A percentile compares a stretch with the other conserved stretches of the same genome.
phyloP scores from a whole-genome alignment of 2,113 vertebrate genomes.

The Sebastes fasciatus region DNA sequence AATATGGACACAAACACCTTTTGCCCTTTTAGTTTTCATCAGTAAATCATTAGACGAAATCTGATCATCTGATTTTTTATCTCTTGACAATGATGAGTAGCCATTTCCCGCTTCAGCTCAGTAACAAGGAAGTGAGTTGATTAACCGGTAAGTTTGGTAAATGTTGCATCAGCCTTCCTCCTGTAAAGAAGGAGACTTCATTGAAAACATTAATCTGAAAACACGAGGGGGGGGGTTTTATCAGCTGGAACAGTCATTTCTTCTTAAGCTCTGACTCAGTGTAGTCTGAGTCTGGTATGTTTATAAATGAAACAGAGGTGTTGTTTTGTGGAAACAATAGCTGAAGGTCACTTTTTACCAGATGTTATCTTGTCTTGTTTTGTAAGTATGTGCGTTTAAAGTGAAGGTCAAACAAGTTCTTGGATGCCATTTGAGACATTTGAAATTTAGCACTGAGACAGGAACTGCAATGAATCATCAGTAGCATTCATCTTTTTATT shows the following conservation, averaged over 20 bases:
- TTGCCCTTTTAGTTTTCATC: neutral
- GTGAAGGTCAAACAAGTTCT: constrained; percentile 15
- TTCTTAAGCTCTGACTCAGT: neutral
- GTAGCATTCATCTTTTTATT: too few species aligned
- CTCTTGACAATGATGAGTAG: neutral
- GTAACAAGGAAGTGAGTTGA: neutral
- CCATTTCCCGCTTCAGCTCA: neutral
- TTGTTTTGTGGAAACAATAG: constrained; percentile 9
- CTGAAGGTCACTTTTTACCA: neutral
- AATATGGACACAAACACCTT: too few species aligned
- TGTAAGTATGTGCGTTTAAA: neutral
- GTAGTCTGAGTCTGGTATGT: neutral
- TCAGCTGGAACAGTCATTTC: neutral
- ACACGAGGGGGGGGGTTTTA: neutral
- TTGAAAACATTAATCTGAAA: neutral
- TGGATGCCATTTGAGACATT: neutral
- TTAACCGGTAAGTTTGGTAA: fast-evolving
- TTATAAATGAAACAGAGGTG: constrained; percentile 8
- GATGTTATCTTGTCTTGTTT: neutral
- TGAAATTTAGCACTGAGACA: neutral
- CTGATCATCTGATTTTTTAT: neutral
- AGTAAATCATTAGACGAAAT: neutral
- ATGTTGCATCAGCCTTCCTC: neutral
- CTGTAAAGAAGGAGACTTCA: neutral
- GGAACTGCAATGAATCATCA: neutral